Conservation (phyloP, 1,140 invertebrate genomes). For the Belonocnema kinseyi region DNA sequence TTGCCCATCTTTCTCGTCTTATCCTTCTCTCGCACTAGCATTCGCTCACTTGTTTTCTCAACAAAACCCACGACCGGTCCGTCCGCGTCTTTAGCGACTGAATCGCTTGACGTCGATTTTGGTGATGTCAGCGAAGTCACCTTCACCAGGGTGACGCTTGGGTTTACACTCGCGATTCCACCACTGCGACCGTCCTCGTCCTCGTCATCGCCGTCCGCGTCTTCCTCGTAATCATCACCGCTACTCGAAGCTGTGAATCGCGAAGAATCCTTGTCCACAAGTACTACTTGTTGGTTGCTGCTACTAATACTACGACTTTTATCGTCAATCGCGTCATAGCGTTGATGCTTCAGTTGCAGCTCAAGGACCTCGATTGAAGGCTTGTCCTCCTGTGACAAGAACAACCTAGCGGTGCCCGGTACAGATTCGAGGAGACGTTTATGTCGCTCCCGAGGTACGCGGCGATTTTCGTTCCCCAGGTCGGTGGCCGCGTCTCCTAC, state of each 20-base stretch:
- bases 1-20: conserved; percentile 30
- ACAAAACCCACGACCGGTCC: conserved; percentile 24
- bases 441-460: conserved; percentile 62
- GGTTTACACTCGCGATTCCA: conserved; percentile 40
- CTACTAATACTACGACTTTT: conserved; percentile 34
- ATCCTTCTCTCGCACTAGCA: neutral
- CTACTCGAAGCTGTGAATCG: conserved; percentile 37
- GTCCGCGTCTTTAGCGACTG: conserved; percentile 34
- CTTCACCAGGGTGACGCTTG: conserved; percentile 26
- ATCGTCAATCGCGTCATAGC: conserved; percentile 21
- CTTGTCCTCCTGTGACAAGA: conserved; percentile 42
- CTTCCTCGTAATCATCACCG: conserved; percentile 39
- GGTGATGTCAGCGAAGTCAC: conserved; percentile 14
- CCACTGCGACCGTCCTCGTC: conserved; percentile 44
- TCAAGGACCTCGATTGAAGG: neutral
- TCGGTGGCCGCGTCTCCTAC: conserved; percentile 60
- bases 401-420: conserved; percentile 14
- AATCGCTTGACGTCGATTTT: conserved; percentile 35
- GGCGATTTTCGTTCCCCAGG: conserved; percentile 42
- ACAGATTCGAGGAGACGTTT: conserved; percentile 51
- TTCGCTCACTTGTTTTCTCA: conserved; percentile 25
- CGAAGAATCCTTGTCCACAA: conserved; percentile 35
- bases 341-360: neutral
- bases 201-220: conserved; percentile 47
- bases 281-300: conserved; percentile 1